Evolutionary conservation across 2,797 vertebrate species (phyloP).

Genomic region (Triplophysa bombifrons): DNA sequence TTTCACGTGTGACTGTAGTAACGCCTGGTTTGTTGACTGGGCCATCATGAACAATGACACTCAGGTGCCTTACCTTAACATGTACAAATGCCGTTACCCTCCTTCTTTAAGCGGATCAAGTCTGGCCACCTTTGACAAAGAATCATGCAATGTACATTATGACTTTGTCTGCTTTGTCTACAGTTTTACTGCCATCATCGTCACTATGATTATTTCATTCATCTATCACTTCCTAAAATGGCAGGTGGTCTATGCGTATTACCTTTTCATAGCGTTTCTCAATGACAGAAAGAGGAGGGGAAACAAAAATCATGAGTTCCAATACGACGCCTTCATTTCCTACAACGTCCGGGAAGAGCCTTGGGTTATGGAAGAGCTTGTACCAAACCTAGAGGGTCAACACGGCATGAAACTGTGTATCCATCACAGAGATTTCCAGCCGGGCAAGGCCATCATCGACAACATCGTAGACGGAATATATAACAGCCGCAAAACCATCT

Average conservation of each 20-base stretch:
- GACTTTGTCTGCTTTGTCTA: slow-evolving; percentile 28
- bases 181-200: slow-evolving; percentile 5
- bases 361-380: slow-evolving; percentile 55
- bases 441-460: slow-evolving; percentile 73
- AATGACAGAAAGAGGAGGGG: slow-evolving; percentile 25
- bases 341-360: slow-evolving; percentile 58
- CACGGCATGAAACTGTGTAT: slow-evolving; percentile 38
- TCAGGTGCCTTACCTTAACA: slow-evolving; percentile 53
- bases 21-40: slow-evolving; percentile 59
- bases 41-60: slow-evolving; percentile 50
- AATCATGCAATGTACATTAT: slow-evolving; percentile 28
- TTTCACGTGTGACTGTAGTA: slow-evolving; percentile 62
- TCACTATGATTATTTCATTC: slow-evolving; percentile 9
- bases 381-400: slow-evolving; percentile 40
- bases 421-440: slow-evolving; percentile 50
- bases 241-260: slow-evolving; percentile 27
- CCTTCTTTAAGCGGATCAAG: background rate
- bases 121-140: slow-evolving; percentile 2
- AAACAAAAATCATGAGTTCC: slow-evolving; percentile 1
- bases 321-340: slow-evolving; percentile 47
- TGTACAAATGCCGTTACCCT: slow-evolving; percentile 28
- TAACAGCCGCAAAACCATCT: slow-evolving; percentile 75
- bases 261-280: slow-evolving; percentile 38
- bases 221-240: slow-evolving; percentile 37
- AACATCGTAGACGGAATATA: slow-evolving; percentile 76